Base-by-base conservation (phyloP, 2,797 vertebrate species). In the Chloroceryle inda region DNA sequence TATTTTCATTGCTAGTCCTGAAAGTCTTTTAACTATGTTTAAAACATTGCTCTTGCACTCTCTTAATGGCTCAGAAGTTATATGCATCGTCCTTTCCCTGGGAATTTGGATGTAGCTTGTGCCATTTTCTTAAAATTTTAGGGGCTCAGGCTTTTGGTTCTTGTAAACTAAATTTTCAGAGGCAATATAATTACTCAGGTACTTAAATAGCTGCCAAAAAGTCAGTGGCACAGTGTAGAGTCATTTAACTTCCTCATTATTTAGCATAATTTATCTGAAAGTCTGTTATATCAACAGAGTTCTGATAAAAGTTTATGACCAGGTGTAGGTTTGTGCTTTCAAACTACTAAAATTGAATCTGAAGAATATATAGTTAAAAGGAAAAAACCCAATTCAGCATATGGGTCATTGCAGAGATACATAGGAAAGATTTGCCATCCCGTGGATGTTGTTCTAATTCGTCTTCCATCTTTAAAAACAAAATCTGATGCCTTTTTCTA, bases 241-340 rank as follows among this genome's bases (percentile, higher is more conserved):
- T 84, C 73, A 56, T 88, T 97, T 94, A 77, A 81, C 37, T 91
- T 94, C 58, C 47, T 95, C 63, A 31, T 88, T 94, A 88, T 81
- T 94, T 92, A 83, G 55, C 69, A 63, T 96, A 94, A 92, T 96
- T 95, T 92, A 93, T 95, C 93, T 92, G 78, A 91, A 81, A 73
- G 81, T 74, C 38, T 93, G 71, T 92, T 96, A 87, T 92, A 94
- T 94, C 78, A 91, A 62, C 58, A 55, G 53, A 92, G 45, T 92
- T 91, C 84, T 71, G 61, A 71, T 94, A 93, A 87, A 92, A 94
- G 61, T 77, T 95, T 94, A 87, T 89, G 91, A 74, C 67, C 29
- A 76, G 40, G 52, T 89, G 45, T 2, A 90, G 53, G 40, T 85
- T 93, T 89, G 33, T 89, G 68, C 45, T 33, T 95, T 96, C 78